Conservation (phyloP, 1,140 invertebrate species). For the Colletes gigas region DNA sequence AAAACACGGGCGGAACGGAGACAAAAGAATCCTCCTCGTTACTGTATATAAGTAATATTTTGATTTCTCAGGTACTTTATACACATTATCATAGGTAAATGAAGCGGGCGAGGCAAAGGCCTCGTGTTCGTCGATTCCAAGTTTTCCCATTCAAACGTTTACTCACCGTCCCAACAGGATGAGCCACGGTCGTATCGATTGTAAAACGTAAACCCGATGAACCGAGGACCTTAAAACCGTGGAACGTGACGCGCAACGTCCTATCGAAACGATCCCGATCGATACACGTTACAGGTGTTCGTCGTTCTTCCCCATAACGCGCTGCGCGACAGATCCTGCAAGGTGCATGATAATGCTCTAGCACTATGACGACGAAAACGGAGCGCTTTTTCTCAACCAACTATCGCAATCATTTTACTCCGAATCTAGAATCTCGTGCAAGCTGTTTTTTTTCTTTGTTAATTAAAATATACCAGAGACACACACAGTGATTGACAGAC, state of each 20-base stretch:
- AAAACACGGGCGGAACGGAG: conserved; percentile 11
- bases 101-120: conserved; percentile 66
- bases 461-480: too few relatives aligned
- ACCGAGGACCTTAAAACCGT: conserved; percentile 7
- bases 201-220: conserved; percentile 33
- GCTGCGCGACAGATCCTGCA: not conserved
- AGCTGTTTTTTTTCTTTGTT: too few relatives aligned
- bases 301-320: not conserved
- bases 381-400: not conserved
- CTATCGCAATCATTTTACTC: not conserved
- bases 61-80: conserved; percentile 80
- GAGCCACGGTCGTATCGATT: not conserved
- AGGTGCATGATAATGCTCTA: conserved; percentile 1
- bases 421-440: not conserved
- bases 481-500: too few relatives aligned
- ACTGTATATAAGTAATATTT: conserved; percentile 67
- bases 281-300: not conserved
- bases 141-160: not conserved
- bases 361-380: not conserved
- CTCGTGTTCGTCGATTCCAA: conserved; percentile 24
- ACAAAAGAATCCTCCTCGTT: conserved; percentile 19
- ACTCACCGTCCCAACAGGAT: not conserved
- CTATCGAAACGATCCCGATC: not conserved
- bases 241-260: not conserved
- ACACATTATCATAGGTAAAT: conserved; percentile 77